Conservation (phyloP, 2,797 vertebrate species). For the Linurgus olivaceus region DNA sequence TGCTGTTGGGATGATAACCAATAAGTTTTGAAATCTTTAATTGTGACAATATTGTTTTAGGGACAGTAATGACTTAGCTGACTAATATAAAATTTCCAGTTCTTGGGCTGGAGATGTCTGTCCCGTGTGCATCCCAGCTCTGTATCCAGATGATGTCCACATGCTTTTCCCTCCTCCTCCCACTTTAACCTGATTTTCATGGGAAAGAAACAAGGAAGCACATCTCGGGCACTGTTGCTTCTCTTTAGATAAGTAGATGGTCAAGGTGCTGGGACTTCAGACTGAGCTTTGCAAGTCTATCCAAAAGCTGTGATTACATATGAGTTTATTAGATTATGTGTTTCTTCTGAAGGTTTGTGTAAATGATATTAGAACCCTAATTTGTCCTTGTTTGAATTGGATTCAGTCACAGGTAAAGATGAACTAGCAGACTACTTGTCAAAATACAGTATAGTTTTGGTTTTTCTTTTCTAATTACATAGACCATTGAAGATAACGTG, state of each 20-base stretch:
- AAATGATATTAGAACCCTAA: background rate
- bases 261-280: background rate
- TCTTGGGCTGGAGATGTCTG: background rate
- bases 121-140: background rate
- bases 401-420: background rate
- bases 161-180: background rate
- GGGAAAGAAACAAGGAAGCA: background rate
- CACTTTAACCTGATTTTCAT: background rate
- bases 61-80: background rate
- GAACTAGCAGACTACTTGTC: background rate
- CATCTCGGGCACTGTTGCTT: background rate
- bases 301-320: background rate
- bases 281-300: background rate
- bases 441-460: background rate
- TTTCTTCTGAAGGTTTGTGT: background rate
- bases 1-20: background rate
- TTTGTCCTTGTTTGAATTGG: background rate
- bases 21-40: background rate
- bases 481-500: background rate
- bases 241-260: background rate
- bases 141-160: background rate
- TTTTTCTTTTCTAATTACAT: background rate
- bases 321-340: background rate
- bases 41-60: background rate
- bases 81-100: background rate